Conservation (phyloP, 1,140 invertebrate species). For the Trichonephila inaurata region DNA sequence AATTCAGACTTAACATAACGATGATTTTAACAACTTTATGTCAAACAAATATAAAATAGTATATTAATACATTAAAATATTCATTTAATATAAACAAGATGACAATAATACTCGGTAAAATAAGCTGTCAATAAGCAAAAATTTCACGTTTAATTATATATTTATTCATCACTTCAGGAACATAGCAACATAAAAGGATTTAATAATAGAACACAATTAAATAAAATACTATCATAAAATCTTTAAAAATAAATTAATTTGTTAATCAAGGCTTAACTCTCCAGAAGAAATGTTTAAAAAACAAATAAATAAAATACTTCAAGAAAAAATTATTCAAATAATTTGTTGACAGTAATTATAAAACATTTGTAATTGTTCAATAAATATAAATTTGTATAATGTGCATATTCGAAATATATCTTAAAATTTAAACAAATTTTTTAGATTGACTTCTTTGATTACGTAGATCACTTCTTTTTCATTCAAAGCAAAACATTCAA, state of each 20-base stretch:
- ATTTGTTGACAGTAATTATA: neutral
- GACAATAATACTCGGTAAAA: neutral
- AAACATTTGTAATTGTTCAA: neutral
- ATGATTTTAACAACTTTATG: neutral
- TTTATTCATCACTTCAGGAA: neutral
- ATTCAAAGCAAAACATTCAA: neutral
- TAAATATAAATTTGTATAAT: neutral
- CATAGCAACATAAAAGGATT: neutral
- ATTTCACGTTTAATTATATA: neutral
- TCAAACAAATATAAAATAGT: neutral
- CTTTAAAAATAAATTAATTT: conserved; percentile 15
- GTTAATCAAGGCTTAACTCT: neutral
- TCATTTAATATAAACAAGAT: neutral
- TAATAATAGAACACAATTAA: neutral
- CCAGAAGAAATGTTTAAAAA: neutral
- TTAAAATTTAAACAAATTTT: neutral
- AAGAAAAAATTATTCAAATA: neutral
- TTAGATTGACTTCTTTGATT: neutral
- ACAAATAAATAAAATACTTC: neutral
- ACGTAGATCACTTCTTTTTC: neutral
- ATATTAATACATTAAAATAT: conserved; percentile 6
- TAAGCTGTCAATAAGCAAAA: neutral
- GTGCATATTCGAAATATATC: neutral
- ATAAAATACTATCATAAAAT: neutral
- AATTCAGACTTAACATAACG: neutral